Evolutionary conservation across 2,797 vertebrate genomes (phyloP).

Genomic region (Helostoma temminkii): DNA sequence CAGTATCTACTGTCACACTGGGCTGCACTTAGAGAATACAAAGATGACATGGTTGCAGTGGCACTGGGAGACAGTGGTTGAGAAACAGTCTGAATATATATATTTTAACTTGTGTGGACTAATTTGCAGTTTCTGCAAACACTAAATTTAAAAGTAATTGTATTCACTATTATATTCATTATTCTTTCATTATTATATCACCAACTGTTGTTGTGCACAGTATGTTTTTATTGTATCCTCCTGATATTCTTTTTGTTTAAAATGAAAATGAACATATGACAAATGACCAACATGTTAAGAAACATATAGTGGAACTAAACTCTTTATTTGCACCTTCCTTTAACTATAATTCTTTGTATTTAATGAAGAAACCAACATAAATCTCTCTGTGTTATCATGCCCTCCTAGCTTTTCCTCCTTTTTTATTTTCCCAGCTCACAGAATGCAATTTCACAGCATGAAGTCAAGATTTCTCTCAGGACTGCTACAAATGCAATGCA

Average conservation of each 20-base stretch:
- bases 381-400: constrained; percentile 16
- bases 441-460: constrained; percentile 44
- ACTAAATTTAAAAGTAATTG: not conserved
- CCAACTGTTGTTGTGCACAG: not conserved
- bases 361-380: constrained; percentile 1
- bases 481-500: constrained; percentile 24
- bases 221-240: not conserved
- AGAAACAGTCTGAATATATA: not conserved
- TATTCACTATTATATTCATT: too few relatives aligned
- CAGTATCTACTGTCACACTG: not conserved
- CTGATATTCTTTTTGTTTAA: too few relatives aligned
- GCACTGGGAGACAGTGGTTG: not conserved
- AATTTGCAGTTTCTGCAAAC: not conserved
- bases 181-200: not conserved
- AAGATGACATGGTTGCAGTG: not conserved
- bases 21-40: not conserved
- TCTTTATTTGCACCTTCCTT: not conserved
- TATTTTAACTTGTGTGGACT: not conserved
- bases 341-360: not conserved
- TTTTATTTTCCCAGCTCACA: constrained; percentile 34
- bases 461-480: constrained; percentile 29
- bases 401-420: not conserved
- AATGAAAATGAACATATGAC: not conserved
- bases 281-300: not conserved
- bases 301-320: too few relatives aligned